Percentiles rank a stretch among this genome's conserved stretches.
Evolutionary conservation across 2,797 vertebrate genomes (phyloP).

Genomic region (Poliocrania exsul): DNA sequence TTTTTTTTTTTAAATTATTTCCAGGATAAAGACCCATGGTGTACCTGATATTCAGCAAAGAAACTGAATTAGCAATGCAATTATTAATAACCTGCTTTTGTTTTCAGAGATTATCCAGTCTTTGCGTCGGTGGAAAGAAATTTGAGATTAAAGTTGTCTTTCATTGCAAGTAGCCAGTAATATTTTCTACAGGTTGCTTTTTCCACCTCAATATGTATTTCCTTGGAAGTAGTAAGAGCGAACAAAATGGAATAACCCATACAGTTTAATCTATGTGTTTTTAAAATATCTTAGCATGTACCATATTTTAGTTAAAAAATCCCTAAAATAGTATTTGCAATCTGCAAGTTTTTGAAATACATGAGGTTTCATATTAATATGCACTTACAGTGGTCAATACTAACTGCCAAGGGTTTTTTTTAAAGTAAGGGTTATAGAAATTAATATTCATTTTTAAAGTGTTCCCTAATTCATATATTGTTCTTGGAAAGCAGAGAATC

Average conservation of each 20-base stretch:
- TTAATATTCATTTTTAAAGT: neutral
- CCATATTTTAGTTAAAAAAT: neutral
- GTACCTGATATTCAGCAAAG: neutral
- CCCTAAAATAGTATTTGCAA: neutral
- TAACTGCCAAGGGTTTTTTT: neutral
- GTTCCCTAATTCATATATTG: neutral
- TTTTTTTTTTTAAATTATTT: neutral
- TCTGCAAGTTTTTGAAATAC: neutral
- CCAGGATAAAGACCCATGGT: neutral
- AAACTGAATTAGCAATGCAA: neutral
- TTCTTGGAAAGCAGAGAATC: neutral
- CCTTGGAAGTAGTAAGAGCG: neutral
- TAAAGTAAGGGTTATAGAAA: neutral
- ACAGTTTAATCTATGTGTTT: neutral
- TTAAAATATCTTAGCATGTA: neutral
- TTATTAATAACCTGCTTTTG: neutral
- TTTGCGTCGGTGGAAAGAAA: neutral
- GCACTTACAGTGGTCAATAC: neutral
- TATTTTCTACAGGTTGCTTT: neutral
- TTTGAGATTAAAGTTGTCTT: neutral
- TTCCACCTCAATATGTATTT: neutral
- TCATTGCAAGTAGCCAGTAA: neutral
- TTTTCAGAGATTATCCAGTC: neutral
- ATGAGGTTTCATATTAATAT: neutral
- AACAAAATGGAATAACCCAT: neutral